Percentiles rank a stretch among this genome's conserved stretches.
Evolutionary conservation across 2,888 invertebrate genomes (phyloP).

Genomic region (Drosophila mercatorum): DNA sequence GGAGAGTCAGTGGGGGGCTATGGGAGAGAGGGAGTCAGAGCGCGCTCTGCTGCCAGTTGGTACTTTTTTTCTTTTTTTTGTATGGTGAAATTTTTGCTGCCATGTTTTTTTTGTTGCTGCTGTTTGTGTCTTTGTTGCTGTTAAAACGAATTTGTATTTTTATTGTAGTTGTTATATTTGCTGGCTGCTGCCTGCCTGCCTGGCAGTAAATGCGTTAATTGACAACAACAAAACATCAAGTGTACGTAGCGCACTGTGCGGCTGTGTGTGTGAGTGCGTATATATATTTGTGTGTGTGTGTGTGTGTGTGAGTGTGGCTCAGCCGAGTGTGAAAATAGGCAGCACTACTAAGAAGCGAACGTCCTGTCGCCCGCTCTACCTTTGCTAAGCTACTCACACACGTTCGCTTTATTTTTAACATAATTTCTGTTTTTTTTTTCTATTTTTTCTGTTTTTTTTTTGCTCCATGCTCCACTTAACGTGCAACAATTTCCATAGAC

Average conservation of each 20-base stretch:
- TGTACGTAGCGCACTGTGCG: constrained; percentile 31
- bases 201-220: constrained; percentile 72
- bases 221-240: constrained; percentile 64
- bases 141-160: constrained; percentile 51
- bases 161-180: constrained; percentile 47
- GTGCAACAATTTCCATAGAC: constrained; percentile 65
- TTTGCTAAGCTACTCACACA: constrained; percentile 39
- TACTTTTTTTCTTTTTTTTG: constrained; percentile 51
- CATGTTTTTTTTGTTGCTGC: constrained; percentile 63
- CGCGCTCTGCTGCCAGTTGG: constrained; percentile 51
- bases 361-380: constrained; percentile 54
- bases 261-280: constrained; percentile 15
- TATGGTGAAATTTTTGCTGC: constrained; percentile 73
- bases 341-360: constrained; percentile 47
- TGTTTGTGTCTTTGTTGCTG: constrained; percentile 50
- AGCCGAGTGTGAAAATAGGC: constrained; percentile 63
- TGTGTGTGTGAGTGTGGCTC: constrained; percentile 29
- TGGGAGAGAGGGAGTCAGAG: constrained; percentile 29
- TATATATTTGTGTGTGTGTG: constrained; percentile 13
- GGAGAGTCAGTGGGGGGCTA: constrained; percentile 13
- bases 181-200: constrained; percentile 35
- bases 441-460: constrained; percentile 34
- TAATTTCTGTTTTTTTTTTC: not conserved
- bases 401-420: constrained; percentile 59
- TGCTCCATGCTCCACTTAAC: constrained; percentile 75